Percentiles rank a stretch among this genome's conserved stretches.
Evolutionary conservation across 1,140 invertebrate species (phyloP).

Genomic region (Musca vetustissima): DNA sequence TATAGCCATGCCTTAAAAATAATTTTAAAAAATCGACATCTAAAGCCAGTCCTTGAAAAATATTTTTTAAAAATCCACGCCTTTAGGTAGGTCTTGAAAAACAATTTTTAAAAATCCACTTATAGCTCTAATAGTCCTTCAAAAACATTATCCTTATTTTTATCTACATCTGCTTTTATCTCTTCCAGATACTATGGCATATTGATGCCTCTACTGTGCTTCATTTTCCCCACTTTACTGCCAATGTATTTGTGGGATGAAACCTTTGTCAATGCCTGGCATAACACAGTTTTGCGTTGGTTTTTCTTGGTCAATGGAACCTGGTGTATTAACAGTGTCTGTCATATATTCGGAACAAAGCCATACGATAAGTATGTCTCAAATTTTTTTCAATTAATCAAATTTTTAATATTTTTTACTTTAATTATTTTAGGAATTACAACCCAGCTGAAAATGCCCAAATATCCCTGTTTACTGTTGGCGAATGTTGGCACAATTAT

Average conservation of each 20-base stretch:
- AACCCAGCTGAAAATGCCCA: constrained; percentile 65
- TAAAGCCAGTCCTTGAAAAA: no score
- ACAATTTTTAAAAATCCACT: no score
- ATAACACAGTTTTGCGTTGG: constrained; percentile 62
- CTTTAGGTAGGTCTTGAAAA: no score
- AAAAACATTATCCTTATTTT: no score
- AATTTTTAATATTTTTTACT: no score
- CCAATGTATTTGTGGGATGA: constrained; percentile 79
- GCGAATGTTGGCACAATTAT: constrained; percentile 89
- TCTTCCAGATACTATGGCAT: no score
- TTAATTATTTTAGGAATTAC: constrained; percentile 66
- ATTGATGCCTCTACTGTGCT: constrained; percentile 61
- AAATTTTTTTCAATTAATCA: neutral
- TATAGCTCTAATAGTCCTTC: no score
- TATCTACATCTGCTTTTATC: no score
- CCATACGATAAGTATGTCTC: constrained; percentile 56
- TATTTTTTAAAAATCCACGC: no score
- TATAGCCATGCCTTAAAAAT: no score
- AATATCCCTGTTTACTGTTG: constrained; percentile 63
- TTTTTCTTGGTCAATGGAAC: constrained; percentile 80
- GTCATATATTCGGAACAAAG: constrained; percentile 50
- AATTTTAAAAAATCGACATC: no score
- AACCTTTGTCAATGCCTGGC: constrained; percentile 61
- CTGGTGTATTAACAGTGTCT: constrained; percentile 78
- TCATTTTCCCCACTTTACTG: constrained; percentile 75